A percentile compares a stretch with the other conserved stretches of the same genome.
phyloP scores from a whole-genome alignment of 37 sponge, comb jelly and placozoan genomes.

The Diacarnus erythraeanus region DNA sequence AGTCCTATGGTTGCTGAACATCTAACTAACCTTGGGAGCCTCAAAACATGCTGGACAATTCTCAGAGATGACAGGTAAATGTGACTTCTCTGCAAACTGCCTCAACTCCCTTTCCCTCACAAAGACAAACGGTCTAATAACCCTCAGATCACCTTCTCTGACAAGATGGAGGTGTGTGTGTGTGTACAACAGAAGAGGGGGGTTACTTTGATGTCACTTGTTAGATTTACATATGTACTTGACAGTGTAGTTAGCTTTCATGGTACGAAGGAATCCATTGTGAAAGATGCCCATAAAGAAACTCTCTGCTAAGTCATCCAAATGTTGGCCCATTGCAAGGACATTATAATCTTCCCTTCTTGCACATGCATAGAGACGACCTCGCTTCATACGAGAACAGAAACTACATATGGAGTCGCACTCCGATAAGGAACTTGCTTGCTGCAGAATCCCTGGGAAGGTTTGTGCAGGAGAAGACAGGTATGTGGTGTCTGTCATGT shows the following conservation, averaged over 20 bases:
- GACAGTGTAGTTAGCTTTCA: conserved; percentile 92
- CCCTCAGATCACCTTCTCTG: conserved; percentile 90
- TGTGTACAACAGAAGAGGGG: not conserved
- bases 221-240: conserved; percentile 31
- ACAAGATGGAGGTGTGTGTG: not conserved
- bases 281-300: conserved; percentile 93
- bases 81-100: conserved; percentile 68
- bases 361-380: conserved; percentile 81
- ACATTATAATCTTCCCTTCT: conserved; percentile 89
- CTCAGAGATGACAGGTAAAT: conserved; percentile 90
- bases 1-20: not conserved
- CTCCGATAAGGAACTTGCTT: conserved; percentile 64
- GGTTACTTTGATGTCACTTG: not conserved
- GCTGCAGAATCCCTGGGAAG: conserved; percentile 70
- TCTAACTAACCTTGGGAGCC: conserved; percentile 75
- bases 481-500: not conserved
- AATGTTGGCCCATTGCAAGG: conserved; percentile 90
- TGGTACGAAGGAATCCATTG: conserved; percentile 91
- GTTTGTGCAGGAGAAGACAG: not conserved
- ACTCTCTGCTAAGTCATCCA: conserved; percentile 94
- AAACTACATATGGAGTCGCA: conserved; percentile 88
- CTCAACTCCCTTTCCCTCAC: conserved; percentile 86
- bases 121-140: conserved; percentile 88
- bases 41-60: conserved; percentile 98
- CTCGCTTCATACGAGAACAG: conserved; percentile 94